A percentile compares a stretch with the other conserved stretches of the same genome.
Conservation (phyloP, 2,888 invertebrate genomes). For the Clostera curtula region DNA sequence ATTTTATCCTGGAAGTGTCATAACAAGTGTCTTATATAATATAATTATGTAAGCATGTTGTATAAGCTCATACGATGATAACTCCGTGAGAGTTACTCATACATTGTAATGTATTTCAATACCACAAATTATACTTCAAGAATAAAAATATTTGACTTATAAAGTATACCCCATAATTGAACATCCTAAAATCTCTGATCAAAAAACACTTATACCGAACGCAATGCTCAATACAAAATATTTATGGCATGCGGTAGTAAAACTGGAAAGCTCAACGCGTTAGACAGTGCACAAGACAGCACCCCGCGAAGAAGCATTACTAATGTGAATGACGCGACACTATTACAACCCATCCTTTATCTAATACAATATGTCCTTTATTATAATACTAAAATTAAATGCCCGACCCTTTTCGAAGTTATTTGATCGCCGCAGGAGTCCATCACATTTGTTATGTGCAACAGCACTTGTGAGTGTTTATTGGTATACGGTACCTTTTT, state of each 20-base stretch:
- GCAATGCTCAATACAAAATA: constrained; percentile 45
- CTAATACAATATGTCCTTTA: constrained; percentile 69
- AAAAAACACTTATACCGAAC: constrained; percentile 41
- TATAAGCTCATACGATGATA: too few relatives aligned
- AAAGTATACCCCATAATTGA: constrained; percentile 5
- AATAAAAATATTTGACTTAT: too few relatives aligned
- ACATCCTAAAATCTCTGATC: constrained; percentile 30
- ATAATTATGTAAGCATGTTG: too few relatives aligned
- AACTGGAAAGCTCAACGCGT: constrained; percentile 24
- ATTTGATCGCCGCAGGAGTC: constrained; percentile 63
- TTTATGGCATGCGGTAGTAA: constrained; percentile 38
- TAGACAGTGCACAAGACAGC: constrained; percentile 35
- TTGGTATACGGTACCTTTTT: constrained; percentile 51
- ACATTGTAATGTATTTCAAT: too few relatives aligned
- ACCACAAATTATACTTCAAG: too few relatives aligned
- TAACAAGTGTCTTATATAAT: too few relatives aligned
- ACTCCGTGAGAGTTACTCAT: too few relatives aligned
- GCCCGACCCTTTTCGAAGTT: constrained; percentile 58
- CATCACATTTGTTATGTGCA: constrained; percentile 50
- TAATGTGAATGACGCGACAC: constrained; percentile 67
- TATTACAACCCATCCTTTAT: constrained; percentile 70
- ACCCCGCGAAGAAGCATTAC: constrained; percentile 60
- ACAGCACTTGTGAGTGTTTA: constrained; percentile 54
- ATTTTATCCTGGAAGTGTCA: too few relatives aligned
- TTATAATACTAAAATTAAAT: constrained; percentile 66